Base-by-base conservation (phyloP, 2,797 vertebrate species). In the Cryptoblepharus egeriae region DNA sequence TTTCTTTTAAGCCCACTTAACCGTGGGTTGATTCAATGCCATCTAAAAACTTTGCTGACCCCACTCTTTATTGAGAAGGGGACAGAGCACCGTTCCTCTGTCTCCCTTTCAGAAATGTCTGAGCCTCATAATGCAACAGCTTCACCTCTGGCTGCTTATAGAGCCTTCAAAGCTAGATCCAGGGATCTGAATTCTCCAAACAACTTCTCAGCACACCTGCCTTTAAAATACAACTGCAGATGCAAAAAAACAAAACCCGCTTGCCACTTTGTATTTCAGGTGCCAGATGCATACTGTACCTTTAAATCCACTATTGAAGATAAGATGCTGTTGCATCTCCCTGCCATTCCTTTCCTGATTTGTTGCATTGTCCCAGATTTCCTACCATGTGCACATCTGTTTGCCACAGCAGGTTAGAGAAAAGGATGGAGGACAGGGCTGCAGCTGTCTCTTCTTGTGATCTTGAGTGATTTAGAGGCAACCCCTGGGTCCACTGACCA, bases 21-120 rank as follows among this genome's bases (percentile, higher is more conserved):
- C 93, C 91, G 84, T 86, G 91, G 87, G 15, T 85, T 84, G 86
- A 84, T 91, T 85, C 89, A 90, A 85, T 92, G 90, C 80, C 72
- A 1, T 81, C 77, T 68, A 77, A 39, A 49, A 42, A 64, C 82
- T 87, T 77, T 87, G 88, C 91, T 84, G 87, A 89, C 87, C 90
- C 73, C 16, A 76, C 84, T 71, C 85, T 82, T 7, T 80, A 32
- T 79, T 79, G 81, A 84, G 89, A 37, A 60, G 39, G 70, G 18
- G 85, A 81, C 78, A 81, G 80, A 83, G 63, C 24, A 26, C n/a
- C 0, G 4, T 87, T 78, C 87, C 83, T 87, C 75, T 81, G 74
- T 85, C 85, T 88, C 90, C 90, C 85, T 93, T 91, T 88, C 84
- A 82, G 67, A 89, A 73, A 30, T 37, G 68, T 75, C 87, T 81